These are phyloP conservation scores for Fulica atra DNA, from an alignment of 2,113 vertebrate genomes.

Conservation along the genomic window DNA sequence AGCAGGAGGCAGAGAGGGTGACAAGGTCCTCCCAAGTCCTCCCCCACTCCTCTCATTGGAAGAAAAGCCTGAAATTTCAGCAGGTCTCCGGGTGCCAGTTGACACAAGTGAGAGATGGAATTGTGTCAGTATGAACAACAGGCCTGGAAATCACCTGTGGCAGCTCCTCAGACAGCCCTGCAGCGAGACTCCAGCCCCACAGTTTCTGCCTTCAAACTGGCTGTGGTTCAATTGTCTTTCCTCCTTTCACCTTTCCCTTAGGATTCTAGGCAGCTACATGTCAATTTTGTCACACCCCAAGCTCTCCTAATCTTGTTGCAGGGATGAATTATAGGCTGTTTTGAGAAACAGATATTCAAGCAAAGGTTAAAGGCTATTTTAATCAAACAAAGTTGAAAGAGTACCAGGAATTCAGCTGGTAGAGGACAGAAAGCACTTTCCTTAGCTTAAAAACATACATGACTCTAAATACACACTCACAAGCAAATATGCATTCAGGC, in stretches of 20 bases:
- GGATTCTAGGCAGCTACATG: conserved; percentile 25
- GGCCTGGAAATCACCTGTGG: conserved; percentile 7
- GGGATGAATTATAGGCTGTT: conserved; percentile 32
- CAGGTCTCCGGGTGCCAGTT: conserved; percentile 55
- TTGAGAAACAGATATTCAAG: conserved; percentile 36
- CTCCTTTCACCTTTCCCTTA: neutral
- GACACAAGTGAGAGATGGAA: conserved; percentile 57
- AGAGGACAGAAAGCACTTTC: conserved; percentile 39
- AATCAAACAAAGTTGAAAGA: conserved; percentile 61
- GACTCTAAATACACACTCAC: neutral
- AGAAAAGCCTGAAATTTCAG: conserved; percentile 38
- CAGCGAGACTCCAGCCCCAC: neutral
- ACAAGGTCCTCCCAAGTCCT: neutral
- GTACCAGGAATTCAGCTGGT: conserved; percentile 34
- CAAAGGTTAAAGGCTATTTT: conserved; percentile 51
- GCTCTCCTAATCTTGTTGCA: conserved; percentile 21
- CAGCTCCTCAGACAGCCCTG: neutral
- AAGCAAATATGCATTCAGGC: neutral
- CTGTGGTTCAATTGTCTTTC: neutral
- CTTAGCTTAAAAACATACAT: conserved; percentile 5
- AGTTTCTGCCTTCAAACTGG: neutral
- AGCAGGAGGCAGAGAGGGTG: neutral
- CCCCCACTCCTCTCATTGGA: neutral
- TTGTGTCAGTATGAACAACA: conserved; percentile 59
- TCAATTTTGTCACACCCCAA: conserved; percentile 30